These are phyloP conservation scores for Coregonus ussuriensis DNA, from an alignment of 2,797 vertebrate genomes.

Conservation along the genomic window DNA sequence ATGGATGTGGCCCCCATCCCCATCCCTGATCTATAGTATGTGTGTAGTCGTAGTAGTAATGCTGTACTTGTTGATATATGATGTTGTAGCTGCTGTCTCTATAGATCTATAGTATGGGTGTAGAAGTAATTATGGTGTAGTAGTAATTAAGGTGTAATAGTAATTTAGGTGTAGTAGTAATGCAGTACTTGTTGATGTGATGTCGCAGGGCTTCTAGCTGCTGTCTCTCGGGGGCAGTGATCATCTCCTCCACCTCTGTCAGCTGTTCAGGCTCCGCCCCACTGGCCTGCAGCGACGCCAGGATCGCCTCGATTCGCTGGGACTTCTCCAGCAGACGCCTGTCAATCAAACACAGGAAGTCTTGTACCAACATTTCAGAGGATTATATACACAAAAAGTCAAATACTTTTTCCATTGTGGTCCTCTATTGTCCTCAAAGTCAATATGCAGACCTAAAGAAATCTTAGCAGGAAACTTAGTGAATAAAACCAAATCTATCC, in stretches of 20 bases:
- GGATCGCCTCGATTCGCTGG: conserved; percentile 91
- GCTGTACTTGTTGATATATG: too few species aligned
- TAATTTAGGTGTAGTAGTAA: neutral
- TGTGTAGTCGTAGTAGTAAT: conserved; percentile 30
- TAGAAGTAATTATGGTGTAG: too few species aligned
- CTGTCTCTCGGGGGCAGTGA: conserved; percentile 88
- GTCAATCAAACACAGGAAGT: conserved; percentile 28
- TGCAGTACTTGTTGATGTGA: conserved; percentile 89
- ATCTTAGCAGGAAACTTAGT: neutral
- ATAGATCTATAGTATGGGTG: too few species aligned
- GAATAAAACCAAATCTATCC: neutral
- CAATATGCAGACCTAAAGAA: neutral
- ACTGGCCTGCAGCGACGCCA: conserved; percentile 89
- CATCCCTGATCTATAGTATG: conserved; percentile 51
- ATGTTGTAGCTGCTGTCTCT: conserved; percentile 70
- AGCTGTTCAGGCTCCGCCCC: conserved; percentile 87
- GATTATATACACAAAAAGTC: too few species aligned
- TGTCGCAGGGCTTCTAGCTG: conserved; percentile 86
- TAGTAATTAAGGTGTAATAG: neutral
- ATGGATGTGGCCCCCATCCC: too few species aligned
- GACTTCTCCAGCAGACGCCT: conserved; percentile 94
- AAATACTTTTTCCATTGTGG: too few species aligned
- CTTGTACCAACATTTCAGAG: too few species aligned
- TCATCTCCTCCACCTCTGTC: conserved; percentile 96
- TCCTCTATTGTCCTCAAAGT: neutral